phyloP scores from a whole-genome alignment of 2,888 invertebrate species.

The Seladonia tumulorum region DNA sequence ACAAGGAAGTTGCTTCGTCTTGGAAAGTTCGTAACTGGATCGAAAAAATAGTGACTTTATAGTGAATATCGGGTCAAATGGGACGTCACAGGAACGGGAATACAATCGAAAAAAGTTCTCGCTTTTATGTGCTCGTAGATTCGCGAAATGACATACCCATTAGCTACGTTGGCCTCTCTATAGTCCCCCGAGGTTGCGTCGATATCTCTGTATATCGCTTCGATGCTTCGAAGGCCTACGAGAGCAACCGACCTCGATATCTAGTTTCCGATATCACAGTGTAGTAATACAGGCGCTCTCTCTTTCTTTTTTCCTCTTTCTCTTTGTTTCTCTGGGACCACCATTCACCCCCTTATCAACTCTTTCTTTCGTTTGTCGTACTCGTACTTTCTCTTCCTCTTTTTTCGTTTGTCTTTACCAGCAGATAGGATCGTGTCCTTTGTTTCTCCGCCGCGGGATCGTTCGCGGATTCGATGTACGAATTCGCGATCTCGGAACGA shows the following conservation, averaged over 20 bases:
- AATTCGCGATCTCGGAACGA: conserved; percentile 15
- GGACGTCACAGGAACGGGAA: conserved; percentile 51
- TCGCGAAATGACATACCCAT: conserved; percentile 68
- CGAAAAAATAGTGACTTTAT: conserved; percentile 20
- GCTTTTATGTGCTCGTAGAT: conserved; percentile 63
- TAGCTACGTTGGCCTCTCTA: conserved; percentile 50
- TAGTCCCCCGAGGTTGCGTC: conserved; percentile 53
- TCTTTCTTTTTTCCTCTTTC: background rate
- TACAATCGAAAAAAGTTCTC: conserved; percentile 59
- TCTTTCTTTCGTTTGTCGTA: conserved; percentile 11
- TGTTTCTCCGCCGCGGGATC: conserved; percentile 31
- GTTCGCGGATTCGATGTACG: conserved; percentile 7
- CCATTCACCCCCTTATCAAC: conserved; percentile 25
- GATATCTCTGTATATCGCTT: conserved; percentile 63
- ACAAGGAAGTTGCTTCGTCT: background rate
- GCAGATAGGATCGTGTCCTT: conserved; percentile 37
- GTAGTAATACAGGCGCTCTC: conserved; percentile 40
- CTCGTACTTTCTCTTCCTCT: background rate
- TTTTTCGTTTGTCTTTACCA: conserved; percentile 7
- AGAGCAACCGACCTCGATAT: conserved; percentile 57
- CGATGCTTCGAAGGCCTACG: conserved; percentile 45
- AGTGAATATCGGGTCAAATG: conserved; percentile 31
- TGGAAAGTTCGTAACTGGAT: background rate
- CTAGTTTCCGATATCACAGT: conserved; percentile 60
- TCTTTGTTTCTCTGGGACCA: background rate